Percentiles rank a stretch among this genome's conserved stretches.
phyloP scores from a whole-genome alignment of 2,797 vertebrate genomes.

The Pogonophryne albipinna region DNA sequence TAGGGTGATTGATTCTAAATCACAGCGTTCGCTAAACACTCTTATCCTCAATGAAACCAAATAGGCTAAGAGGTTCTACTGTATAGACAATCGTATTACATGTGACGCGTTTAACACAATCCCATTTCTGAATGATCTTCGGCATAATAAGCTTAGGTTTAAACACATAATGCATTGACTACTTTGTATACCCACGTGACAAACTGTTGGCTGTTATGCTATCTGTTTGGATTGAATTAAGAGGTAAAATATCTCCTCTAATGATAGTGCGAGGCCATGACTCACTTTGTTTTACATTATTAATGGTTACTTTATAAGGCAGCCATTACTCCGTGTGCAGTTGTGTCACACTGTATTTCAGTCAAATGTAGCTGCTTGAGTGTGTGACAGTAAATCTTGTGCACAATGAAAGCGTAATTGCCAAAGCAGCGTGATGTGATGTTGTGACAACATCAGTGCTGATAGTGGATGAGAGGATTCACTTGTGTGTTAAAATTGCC shows the following conservation, averaged over 20 bases:
- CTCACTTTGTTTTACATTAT: neutral
- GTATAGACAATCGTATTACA: conserved; percentile 36
- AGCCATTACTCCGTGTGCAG: conserved; percentile 8
- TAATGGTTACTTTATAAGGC: conserved; percentile 7
- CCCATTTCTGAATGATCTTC: conserved; percentile 33
- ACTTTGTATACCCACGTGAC: conserved; percentile 5
- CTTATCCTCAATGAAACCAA: conserved; percentile 2
- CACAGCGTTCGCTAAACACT: neutral
- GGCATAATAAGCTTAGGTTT: conserved; percentile 3
- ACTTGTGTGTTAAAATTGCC: conserved; percentile 69
- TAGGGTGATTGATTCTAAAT: neutral
- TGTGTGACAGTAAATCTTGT: conserved; percentile 41
- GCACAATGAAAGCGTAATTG: conserved; percentile 57
- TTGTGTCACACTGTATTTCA: conserved; percentile 29
- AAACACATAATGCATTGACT: conserved; percentile 5
- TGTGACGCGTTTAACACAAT: conserved; percentile 38
- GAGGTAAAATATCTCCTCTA: neutral
- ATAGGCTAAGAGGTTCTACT: conserved; percentile 7
- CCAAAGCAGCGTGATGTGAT: conserved; percentile 40
- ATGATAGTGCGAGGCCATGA: neutral
- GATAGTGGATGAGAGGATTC: conserved; percentile 59
- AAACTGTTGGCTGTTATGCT: neutral
- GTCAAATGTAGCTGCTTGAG: conserved; percentile 44
- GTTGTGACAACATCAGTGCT: conserved; percentile 61
- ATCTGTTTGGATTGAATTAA: neutral